phyloP scores from a whole-genome alignment of 2,888 invertebrate species.

The Mesochorus sp. region DNA sequence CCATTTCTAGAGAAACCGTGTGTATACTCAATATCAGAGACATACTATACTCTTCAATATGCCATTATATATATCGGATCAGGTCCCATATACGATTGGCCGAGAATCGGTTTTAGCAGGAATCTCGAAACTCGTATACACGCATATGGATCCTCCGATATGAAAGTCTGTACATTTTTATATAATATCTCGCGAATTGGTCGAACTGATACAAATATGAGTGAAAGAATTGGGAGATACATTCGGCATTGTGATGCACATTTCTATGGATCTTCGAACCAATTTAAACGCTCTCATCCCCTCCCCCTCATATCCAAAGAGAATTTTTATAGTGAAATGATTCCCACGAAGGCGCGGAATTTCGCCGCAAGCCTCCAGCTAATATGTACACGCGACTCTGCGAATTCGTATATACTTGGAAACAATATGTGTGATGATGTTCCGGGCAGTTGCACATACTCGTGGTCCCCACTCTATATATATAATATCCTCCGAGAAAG shows the following conservation, averaged over 20 bases:
- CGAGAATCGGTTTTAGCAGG: constrained; percentile 58
- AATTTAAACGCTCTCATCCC: constrained; percentile 30
- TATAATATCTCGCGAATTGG: constrained; percentile 20
- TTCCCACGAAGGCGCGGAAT: too few relatives aligned
- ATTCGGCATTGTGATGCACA: not conserved
- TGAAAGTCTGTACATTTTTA: constrained; percentile 45
- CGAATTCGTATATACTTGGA: not conserved
- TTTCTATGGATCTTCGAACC: constrained; percentile 25
- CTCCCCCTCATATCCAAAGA: constrained; percentile 18
- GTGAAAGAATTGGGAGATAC: too few relatives aligned
- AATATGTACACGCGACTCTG: not conserved
- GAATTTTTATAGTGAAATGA: constrained; percentile 28
- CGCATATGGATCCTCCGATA: constrained; percentile 1
- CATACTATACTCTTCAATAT: constrained; percentile 5
- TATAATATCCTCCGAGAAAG: constrained; percentile 12
- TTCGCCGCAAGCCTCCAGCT: constrained; percentile 26
- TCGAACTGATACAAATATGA: constrained; percentile 17
- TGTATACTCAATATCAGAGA: constrained; percentile 14
- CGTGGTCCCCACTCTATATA: constrained; percentile 27
- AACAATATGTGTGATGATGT: not conserved
- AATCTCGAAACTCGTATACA: not conserved
- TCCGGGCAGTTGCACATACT: not conserved
- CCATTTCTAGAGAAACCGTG: constrained; percentile 17
- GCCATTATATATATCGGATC: constrained; percentile 25
- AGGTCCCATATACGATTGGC: constrained; percentile 63